A percentile compares a stretch with the other conserved stretches of the same genome.
Conservation (phyloP, 92 coral and sea anemone species). For the Phymanthus crucifer region DNA sequence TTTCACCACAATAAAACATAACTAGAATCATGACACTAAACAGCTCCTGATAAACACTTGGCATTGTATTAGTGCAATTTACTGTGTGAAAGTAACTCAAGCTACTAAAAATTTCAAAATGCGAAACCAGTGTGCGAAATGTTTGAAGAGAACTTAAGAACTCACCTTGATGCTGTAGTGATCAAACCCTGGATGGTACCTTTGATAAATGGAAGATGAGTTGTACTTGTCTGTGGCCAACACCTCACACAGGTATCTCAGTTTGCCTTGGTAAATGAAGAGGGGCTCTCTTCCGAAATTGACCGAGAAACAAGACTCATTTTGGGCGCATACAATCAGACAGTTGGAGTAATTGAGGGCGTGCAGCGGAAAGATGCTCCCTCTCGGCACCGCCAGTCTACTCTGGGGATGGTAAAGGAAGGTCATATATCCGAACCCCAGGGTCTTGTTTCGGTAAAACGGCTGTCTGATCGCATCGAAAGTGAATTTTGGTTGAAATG, state of each 20-base stretch:
- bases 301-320: conserved; percentile 2
- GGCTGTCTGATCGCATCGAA: too few relatives aligned
- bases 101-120: too few relatives aligned
- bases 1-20: too few relatives aligned
- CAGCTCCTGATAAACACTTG: too few relatives aligned
- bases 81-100: too few relatives aligned
- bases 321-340: background rate
- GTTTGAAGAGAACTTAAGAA: too few relatives aligned
- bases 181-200: background rate
- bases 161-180: conserved; percentile 22
- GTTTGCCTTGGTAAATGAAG: background rate
- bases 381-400: background rate
- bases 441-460: too few relatives aligned
- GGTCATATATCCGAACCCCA: background rate
- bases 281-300: conserved; percentile 15
- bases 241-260: background rate
- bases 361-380: background rate
- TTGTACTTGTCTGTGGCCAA: conserved; percentile 3
- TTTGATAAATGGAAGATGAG: background rate
- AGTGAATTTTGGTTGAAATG: too few relatives aligned
- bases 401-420: background rate
- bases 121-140: too few relatives aligned
- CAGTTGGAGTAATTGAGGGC: background rate
- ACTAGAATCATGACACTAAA: too few relatives aligned
- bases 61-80: too few relatives aligned